Evolutionary conservation across 2,113 vertebrate genomes (phyloP).

Genomic region (Tricholaema leucomelas): DNA sequence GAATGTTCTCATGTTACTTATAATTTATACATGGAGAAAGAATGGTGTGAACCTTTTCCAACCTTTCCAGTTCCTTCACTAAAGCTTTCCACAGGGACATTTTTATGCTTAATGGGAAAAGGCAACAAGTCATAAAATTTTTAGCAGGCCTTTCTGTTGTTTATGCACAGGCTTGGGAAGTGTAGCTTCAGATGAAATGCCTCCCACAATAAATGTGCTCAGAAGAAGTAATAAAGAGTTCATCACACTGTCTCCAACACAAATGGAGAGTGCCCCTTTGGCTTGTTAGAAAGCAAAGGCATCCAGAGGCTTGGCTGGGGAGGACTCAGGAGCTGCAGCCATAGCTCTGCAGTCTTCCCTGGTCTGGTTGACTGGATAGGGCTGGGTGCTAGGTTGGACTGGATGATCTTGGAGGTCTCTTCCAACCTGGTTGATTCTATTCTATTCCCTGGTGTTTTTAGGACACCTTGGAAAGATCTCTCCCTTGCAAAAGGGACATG

Average conservation of each 20-base stretch:
- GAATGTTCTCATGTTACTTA: slow-evolving; percentile 65
- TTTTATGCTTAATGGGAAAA: slow-evolving; percentile 38
- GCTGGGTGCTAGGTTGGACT: too few species aligned
- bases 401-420: too few species aligned
- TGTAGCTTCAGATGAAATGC: slow-evolving; percentile 29
- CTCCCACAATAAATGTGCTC: neutral
- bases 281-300: neutral
- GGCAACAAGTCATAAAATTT: slow-evolving; percentile 34
- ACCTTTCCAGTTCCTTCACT: slow-evolving; percentile 4
- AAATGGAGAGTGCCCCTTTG: neutral
- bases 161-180: neutral
- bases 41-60: slow-evolving; percentile 57
- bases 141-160: slow-evolving; percentile 38
- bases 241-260: neutral
- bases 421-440: too few species aligned
- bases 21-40: slow-evolving; percentile 49
- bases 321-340: neutral
- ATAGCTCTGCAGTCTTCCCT: neutral
- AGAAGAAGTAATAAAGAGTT: neutral
- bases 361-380: too few species aligned
- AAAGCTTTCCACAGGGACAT: slow-evolving; percentile 13
- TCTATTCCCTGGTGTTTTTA: neutral
- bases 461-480: neutral
- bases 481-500: neutral
- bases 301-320: neutral